phyloP scores from a whole-genome alignment of 2,888 invertebrate genomes.

The Bimastos eiseni region DNA sequence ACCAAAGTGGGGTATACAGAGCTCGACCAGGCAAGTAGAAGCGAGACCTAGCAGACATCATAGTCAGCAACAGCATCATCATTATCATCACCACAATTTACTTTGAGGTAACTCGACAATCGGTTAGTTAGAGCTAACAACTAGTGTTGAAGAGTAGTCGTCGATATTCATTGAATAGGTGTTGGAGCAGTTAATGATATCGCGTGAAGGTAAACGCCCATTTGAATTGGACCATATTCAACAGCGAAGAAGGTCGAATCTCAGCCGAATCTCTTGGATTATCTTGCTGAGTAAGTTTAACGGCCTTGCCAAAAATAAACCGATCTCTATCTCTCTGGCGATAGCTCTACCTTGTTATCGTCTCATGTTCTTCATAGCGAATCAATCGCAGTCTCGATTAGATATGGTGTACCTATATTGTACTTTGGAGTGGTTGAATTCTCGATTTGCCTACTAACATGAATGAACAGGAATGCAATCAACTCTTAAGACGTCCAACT shows the following conservation, averaged over 20 bases:
- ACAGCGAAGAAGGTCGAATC: not conserved
- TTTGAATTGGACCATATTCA: not conserved
- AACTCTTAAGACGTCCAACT: not conserved
- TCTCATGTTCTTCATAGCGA: not conserved
- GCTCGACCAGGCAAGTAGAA: too few relatives aligned
- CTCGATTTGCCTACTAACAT: not conserved
- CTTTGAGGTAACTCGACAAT: too few relatives aligned
- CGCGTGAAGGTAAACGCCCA: not conserved
- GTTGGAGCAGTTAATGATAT: not conserved
- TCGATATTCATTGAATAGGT: not conserved
- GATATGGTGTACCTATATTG: not conserved
- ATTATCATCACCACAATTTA: too few relatives aligned
- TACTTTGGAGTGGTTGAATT: not conserved
- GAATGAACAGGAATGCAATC: not conserved
- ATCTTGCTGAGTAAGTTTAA: not conserved
- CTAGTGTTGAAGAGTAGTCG: too few relatives aligned
- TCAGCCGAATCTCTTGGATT: too few relatives aligned
- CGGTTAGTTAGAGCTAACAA: too few relatives aligned
- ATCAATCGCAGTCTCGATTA: not conserved
- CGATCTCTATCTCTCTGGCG: not conserved
- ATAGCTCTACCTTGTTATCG: not conserved
- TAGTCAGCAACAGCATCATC: too few relatives aligned
- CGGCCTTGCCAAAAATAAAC: not conserved
- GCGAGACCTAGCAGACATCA: too few relatives aligned
- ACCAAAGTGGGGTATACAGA: too few relatives aligned